phyloP scores from a whole-genome alignment of 2,888 invertebrate species.

The Leptopilina drosophilae region DNA sequence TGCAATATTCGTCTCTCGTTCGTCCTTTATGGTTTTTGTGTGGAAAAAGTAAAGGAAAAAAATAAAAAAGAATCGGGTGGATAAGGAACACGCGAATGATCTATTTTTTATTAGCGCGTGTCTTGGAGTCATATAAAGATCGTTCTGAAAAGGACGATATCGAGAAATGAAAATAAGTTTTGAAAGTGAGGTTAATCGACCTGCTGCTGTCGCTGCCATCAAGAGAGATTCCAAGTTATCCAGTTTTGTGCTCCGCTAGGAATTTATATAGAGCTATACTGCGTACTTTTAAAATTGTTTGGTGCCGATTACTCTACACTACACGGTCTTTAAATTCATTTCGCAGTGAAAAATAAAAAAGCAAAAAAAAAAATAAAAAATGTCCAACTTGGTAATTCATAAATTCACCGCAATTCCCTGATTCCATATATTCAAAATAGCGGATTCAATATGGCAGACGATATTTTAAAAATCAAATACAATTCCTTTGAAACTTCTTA shows the following conservation, averaged over 20 bases:
- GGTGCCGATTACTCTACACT: constrained; percentile 29
- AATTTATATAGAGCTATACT: constrained; percentile 35
- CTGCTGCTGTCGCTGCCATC: not conserved
- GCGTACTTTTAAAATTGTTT: constrained; percentile 5
- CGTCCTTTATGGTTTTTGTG: not conserved
- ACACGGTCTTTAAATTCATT: constrained; percentile 33
- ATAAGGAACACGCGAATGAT: constrained; percentile 44
- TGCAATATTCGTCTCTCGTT: constrained; percentile 46
- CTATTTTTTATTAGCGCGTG: constrained; percentile 44
- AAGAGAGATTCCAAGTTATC: constrained; percentile 31
- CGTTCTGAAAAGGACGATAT: constrained; percentile 30
- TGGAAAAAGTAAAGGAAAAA: constrained; percentile 8
- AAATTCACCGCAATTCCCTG: not conserved
- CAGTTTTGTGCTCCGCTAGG: constrained; percentile 34
- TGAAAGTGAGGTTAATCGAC: constrained; percentile 39
- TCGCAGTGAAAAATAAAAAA: not conserved
- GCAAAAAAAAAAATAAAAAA: not conserved
- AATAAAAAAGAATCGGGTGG: not conserved
- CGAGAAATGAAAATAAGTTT: constrained; percentile 6
- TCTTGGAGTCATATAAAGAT: constrained; percentile 24
- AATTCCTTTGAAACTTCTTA: no score
- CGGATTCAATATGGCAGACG: no score
- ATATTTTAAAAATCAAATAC: no score
- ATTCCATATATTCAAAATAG: not conserved
- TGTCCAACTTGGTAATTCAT: constrained; percentile 24